Evolutionary conservation across 2,113 vertebrate genomes (phyloP), one percentile per base, ranked within the genome.

Genomic region (Paralichthys olivaceus): DNA sequence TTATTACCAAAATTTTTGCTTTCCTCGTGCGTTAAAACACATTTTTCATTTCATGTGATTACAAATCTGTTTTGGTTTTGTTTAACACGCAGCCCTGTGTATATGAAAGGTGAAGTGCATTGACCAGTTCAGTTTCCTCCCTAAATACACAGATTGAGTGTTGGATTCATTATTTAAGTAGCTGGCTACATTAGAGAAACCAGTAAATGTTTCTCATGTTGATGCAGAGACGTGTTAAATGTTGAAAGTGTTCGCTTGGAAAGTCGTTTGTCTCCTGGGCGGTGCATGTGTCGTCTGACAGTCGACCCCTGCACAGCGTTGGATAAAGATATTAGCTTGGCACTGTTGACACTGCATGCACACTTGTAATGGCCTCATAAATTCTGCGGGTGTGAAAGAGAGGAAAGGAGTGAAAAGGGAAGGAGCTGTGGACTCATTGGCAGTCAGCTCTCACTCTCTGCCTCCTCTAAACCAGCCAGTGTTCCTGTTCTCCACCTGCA

Each of bases 341-440:
- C 62, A 66, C 67, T 90, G 93, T 92, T 84, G 83, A 84, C 86
- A 88, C 88, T 88, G 92, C 92, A 84, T 74, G 80, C 90, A 77
- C 80, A 75, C 80, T 87, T 58, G 85, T 95, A 95, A 95, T 86
- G 93, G 89, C 86, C 87, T 91, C 91, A 93, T 94, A 94, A 95
- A 95, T 94, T 94, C 86, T 73, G 53, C 65, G 67, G 0, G 29
- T 71, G 86, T 87, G 86, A 88, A 89, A 87, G 86, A 66, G 34
- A 65, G 66, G 83, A 79, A 77, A 51, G 53, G 77, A 51, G 66
- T 72, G 77, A 86, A 80, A 78, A 53, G 74, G 70, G 34, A 84
- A 81, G 69, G 83, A 70, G 64, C 64, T 51, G 63, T 60, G 75
- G 74, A 67, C 83, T 88, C 84, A 90, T 84, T 88, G 77, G 72